Base-by-base conservation (phyloP, 2,888 invertebrate species). In the Esperia sulphurella region DNA sequence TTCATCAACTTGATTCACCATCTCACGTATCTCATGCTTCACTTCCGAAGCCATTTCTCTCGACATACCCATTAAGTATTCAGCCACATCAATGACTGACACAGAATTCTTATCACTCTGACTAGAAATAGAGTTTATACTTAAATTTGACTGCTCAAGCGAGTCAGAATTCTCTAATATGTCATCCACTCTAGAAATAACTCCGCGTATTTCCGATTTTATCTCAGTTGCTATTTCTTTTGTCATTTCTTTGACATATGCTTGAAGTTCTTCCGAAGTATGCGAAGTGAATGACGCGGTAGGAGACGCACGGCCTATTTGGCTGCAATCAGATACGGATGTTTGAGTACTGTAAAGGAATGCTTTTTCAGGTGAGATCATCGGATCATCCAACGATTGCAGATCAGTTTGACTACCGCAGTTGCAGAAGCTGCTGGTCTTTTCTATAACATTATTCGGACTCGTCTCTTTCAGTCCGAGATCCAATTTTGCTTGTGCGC, bases 1-100 rank as follows among this genome's bases (percentile, higher is more conserved):
- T 65, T 92, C 94, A 58, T 95, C 94, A 1, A 95, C 95, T 41
- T 94, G 93, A 70, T 90, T 93, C 0, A 93, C 93, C 79, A 93
- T 93, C 72, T 94, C 94, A 43, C 94, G 90, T 54, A 94, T 94
- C 74, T 95, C 95, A 5, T 93, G 93, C 72, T 94, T 95, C 14
- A 95, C 93, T 82, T 95, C 94, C 45, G 94, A 94, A 8, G 94
- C 94, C 93, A 95, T 94, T 71, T 94, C 93, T 68, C 92, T 92
- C 0, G 95, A 94, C 71, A 94, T 93, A 55, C 94, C 95, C 91
- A 94, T 94, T 43, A 95, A 78, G 73, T 95, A 95, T 68, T 94
- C 94, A 0, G 95, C 94, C 41, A 95, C 94, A 67, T 95, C 94
- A 68, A 92, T 92, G 0, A 94, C 93, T 35, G 94, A 94, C 49